Evolutionary conservation across 2,888 invertebrate genomes (phyloP).

Genomic region (Lasius platythorax): DNA sequence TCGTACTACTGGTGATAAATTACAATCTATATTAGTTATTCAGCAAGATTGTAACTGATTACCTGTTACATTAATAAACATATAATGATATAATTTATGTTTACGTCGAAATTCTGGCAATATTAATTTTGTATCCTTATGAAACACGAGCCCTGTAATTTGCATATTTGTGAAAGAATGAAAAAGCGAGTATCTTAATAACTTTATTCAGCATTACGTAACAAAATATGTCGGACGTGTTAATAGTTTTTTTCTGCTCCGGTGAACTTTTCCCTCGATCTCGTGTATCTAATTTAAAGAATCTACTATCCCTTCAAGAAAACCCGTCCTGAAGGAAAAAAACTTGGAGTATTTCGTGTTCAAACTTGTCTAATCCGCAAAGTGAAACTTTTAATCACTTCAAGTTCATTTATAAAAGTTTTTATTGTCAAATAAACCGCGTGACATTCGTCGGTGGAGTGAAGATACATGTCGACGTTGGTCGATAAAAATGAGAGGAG

Average conservation of each 20-base stretch:
- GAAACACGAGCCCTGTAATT: neutral
- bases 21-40: neutral
- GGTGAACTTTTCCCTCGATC: neutral
- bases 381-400: slow-evolving; percentile 35
- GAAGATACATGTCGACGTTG: neutral
- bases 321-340: neutral
- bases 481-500: neutral
- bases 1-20: neutral
- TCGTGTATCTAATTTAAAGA: neutral
- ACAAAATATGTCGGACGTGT: neutral
- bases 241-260: slow-evolving; percentile 8
- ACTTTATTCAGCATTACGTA: slow-evolving; percentile 1
- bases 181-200: neutral
- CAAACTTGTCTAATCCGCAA: slow-evolving; percentile 2
- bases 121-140: neutral
- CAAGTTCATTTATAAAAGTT: slow-evolving; percentile 37
- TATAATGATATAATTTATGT: neutral
- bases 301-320: neutral
- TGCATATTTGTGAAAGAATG: neutral
- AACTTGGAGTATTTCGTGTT: neutral
- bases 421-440: slow-evolving; percentile 28
- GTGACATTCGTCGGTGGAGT: too few species aligned
- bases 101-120: neutral
- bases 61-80: neutral
- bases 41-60: neutral